A percentile compares a stretch with the other conserved stretches of the same genome.
Evolutionary conservation across 2,888 invertebrate genomes (phyloP).

Genomic region (Drosophila setosimentum): DNA sequence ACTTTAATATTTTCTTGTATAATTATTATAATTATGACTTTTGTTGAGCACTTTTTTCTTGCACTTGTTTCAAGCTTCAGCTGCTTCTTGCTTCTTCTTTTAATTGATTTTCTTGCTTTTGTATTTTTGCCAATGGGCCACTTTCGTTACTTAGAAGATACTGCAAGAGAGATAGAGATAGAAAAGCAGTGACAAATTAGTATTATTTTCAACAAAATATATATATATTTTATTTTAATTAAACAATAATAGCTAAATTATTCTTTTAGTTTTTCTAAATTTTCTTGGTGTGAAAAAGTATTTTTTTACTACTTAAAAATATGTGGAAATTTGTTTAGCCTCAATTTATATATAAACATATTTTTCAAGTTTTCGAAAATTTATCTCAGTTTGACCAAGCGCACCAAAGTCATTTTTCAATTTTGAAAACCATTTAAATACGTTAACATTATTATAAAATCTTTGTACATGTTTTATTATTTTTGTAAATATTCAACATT

Average conservation of each 20-base stretch:
- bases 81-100: constrained; percentile 7
- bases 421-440: background rate
- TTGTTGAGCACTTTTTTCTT: constrained; percentile 53
- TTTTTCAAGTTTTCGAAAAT: background rate
- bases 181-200: background rate
- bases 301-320: background rate
- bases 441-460: background rate
- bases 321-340: too few species aligned
- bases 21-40: constrained; percentile 20
- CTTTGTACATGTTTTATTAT: background rate
- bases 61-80: constrained; percentile 28
- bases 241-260: too few species aligned
- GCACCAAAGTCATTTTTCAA: background rate
- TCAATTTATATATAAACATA: background rate
- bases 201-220: background rate
- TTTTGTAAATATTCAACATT: background rate
- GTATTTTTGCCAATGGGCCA: constrained; percentile 25
- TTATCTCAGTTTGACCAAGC: background rate
- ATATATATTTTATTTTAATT: too few species aligned
- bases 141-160: constrained; percentile 28
- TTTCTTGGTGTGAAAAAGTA: background rate
- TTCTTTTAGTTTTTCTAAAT: background rate
- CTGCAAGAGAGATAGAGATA: constrained; percentile 37
- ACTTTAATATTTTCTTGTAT: constrained; percentile 13
- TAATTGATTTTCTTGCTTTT: constrained; percentile 12